Base-by-base conservation (phyloP, 2,888 invertebrate genomes). In the Zygothrica quintamaculata region DNA sequence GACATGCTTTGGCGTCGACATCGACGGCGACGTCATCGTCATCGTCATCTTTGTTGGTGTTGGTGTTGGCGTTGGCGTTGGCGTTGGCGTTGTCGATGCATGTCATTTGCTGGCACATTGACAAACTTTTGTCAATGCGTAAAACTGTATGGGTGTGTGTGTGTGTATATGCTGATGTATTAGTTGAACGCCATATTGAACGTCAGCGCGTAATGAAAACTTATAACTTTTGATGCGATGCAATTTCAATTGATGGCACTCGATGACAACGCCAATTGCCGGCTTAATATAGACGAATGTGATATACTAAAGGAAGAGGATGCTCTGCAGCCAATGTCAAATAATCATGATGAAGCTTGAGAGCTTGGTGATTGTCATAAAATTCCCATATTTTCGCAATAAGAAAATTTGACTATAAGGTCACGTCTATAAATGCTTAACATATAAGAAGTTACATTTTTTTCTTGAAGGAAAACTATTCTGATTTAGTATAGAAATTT, bases 191-290 rank as follows among this genome's bases (percentile, higher is more conserved):
- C 65, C 65, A 82, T 85, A 76, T 68, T 73, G 61, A 74, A 65
- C 81, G 75, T 65, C 74, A 80, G 77, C 65, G 70, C 57, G 84
- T 86, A 86, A 80, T 86, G 80, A 81, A 72, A 86, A 75, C 87
- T 87, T 84, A 82, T 79, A 79, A 76, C 73, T 82, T 82, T 82
- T 84, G 79, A 85, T 84, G 79, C 85, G 68, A 82, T 78, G 82
- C 85, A 81, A 87, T 81, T 81, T 81, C 75, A 72, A 84, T 85
- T 84, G 87, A 81, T 82, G 85, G 50, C 82, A 78, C 61, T 59
- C 55, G 65, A 75, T 59, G 67, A 84, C 81, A 68, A 68, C 65
- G 68, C 62, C 87, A 84, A 81, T 84, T 81, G 78, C 84, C 65
- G 50, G 67, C 79, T 75, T 85, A 75, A 75, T 78, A 62, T 76